Evolutionary conservation across 2,797 vertebrate species (phyloP).

Genomic region (Rhinichthys osculus): DNA sequence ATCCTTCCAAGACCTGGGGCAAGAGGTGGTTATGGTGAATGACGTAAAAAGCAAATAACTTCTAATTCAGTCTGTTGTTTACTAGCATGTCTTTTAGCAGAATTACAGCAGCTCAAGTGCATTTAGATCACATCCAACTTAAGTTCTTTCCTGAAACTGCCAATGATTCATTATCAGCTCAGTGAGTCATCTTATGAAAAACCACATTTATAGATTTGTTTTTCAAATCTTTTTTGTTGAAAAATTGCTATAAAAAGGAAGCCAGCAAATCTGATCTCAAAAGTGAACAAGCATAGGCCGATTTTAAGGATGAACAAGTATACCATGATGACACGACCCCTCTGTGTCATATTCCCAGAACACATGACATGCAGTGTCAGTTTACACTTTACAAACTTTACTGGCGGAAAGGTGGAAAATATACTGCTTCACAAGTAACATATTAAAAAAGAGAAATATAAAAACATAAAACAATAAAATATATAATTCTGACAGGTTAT

Average conservation of each 20-base stretch:
- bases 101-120: neutral
- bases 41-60: neutral
- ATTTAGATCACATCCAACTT: slow-evolving; percentile 17
- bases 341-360: slow-evolving; percentile 36
- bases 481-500: neutral
- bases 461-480: neutral
- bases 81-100: slow-evolving; percentile 10
- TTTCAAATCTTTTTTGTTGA: neutral
- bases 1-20: neutral
- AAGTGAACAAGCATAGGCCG: slow-evolving; percentile 19
- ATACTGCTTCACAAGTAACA: neutral
- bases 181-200: slow-evolving; percentile 18
- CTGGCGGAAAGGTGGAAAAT: neutral
- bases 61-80: neutral
- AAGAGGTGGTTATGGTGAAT: neutral
- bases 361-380: neutral
- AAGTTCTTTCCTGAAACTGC: neutral
- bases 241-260: neutral
- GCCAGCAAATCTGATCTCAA: slow-evolving; percentile 47
- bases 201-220: neutral
- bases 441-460: neutral
- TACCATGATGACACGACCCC: slow-evolving; percentile 13
- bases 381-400: neutral
- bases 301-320: slow-evolving; percentile 39
- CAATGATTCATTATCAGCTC: slow-evolving; percentile 20